Conservation (phyloP, 1,140 invertebrate genomes). For the Drosophila punjabiensis region DNA sequence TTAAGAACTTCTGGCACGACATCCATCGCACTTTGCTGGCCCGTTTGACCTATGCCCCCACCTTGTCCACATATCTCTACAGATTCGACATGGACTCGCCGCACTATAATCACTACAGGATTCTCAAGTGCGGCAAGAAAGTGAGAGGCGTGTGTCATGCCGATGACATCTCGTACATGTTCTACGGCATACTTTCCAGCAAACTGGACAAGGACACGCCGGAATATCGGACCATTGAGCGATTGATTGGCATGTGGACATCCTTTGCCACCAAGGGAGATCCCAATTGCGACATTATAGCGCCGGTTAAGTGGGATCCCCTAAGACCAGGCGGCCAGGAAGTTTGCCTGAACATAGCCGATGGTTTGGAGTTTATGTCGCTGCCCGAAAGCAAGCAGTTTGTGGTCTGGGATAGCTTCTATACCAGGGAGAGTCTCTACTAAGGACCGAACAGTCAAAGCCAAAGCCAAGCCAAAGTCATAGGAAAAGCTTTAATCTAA, state of each 20-base stretch:
- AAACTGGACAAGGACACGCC: constrained; percentile 73
- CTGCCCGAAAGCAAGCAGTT: constrained; percentile 85
- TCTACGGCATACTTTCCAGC: constrained; percentile 85
- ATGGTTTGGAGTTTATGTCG: constrained; percentile 72
- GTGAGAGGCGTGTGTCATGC: constrained; percentile 86
- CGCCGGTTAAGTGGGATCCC: constrained; percentile 65
- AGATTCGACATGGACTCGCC: constrained; percentile 85
- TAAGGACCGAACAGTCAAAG: constrained; percentile 4
- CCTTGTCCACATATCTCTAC: constrained; percentile 85
- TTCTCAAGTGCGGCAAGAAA: constrained; percentile 61
- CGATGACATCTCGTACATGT: constrained; percentile 89
- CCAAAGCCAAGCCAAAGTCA: not conserved
- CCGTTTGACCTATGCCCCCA: constrained; percentile 62
- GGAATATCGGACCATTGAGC: constrained; percentile 81
- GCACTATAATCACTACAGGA: constrained; percentile 70
- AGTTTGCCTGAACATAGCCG: constrained; percentile 83
- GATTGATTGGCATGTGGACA: constrained; percentile 84
- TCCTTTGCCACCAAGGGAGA: constrained; percentile 83
- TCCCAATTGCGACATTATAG: constrained; percentile 63
- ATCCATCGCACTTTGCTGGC: constrained; percentile 79
- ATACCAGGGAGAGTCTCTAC: constrained; percentile 66
- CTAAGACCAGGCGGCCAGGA: constrained; percentile 58
- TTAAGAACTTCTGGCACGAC: constrained; percentile 83
- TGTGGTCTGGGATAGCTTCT: constrained; percentile 85
- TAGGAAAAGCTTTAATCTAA: not conserved